Conservation (phyloP, 1,140 invertebrate species). For the Oncopeltus fasciatus region DNA sequence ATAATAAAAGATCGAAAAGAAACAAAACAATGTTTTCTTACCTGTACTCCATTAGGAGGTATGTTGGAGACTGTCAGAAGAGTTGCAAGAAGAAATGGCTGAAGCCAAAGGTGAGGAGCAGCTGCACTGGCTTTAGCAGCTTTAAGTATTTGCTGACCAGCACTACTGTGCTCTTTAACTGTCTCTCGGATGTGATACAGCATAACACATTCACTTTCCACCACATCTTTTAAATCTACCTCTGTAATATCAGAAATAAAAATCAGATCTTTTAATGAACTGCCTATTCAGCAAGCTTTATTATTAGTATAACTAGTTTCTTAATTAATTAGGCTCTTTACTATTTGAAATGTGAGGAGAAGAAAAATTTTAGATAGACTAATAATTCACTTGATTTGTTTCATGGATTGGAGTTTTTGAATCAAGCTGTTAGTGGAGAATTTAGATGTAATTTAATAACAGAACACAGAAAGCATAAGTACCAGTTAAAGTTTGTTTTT, state of each 20-base stretch:
- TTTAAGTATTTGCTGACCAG: slow-evolving; percentile 36
- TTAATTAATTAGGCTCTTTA: no score
- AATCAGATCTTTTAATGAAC: no score
- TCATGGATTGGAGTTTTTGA: no score
- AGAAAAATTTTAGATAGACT: no score
- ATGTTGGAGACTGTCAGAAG: slow-evolving; percentile 34
- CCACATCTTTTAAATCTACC: slow-evolving; percentile 12
- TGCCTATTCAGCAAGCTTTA: no score
- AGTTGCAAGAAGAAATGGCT: slow-evolving; percentile 39
- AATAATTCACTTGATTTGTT: no score
- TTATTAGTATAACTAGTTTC: no score
- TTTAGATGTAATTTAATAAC: no score
- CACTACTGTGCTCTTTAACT: slow-evolving; percentile 32
- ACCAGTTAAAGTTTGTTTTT: no score
- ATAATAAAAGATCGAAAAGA: no score
- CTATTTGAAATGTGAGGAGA: slow-evolving; percentile 1
- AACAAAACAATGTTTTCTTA: slow-evolving; percentile 20
- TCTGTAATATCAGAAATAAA: slow-evolving; percentile 1
- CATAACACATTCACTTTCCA: slow-evolving; percentile 35
- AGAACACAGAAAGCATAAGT: no score
- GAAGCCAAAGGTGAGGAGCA: slow-evolving; percentile 35
- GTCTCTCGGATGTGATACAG: slow-evolving; percentile 39
- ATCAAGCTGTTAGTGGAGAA: no score
- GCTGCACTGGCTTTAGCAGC: slow-evolving; percentile 34
- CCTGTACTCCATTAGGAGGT: slow-evolving; percentile 34